Evolutionary conservation across 2,797 vertebrate genomes (phyloP), one percentile per base, ranked within the genome.

Genomic region (Phataginus tetradactyla): DNA sequence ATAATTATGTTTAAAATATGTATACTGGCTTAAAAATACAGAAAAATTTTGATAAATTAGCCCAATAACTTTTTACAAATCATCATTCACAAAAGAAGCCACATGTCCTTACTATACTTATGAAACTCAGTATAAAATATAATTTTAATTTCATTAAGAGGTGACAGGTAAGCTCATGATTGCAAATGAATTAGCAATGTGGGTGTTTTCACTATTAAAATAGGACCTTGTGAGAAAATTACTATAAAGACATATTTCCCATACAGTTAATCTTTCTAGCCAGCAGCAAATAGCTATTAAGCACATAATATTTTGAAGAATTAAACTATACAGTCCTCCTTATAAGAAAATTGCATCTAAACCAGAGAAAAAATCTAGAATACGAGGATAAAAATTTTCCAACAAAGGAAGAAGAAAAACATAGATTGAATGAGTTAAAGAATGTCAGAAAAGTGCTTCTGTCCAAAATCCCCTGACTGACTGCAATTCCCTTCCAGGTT

Each of bases 61-160:
- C 53, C 64, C 17, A 91, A 34, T 49, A 37, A 49, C 9, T 23
- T 86, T 91, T 34, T 63, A 68, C 2, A 57, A 90, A 89, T 87
- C 42, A 61, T 66, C 25, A 61, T 75, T 74, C 53, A 53, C 37
- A 64, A 83, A 84, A 61, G 8, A 13, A 91, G 14, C 12, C 80
- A 32, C 3, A 21, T 29, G 2, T 49, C 9, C 8, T 69, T 53
- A 49, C 3, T 51, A 42, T 14, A 81, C 8, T 78, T 93, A 89
- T 72, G 77, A 91, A 68, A 79, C 0, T 53, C 25, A 69, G 23
- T 37, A 84, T 11, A 49, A 61, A 90, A 81, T 57, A 80, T 42
- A 87, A n/a, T 84, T 90, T 92, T 88, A 53, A 37, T 85, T 94
- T 96, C 27, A 86, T 80, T 86, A 61, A 94, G 18, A 88, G 14